Evolutionary conservation across 2,797 vertebrate genomes (phyloP).

Genomic region (Ibycter americanus): DNA sequence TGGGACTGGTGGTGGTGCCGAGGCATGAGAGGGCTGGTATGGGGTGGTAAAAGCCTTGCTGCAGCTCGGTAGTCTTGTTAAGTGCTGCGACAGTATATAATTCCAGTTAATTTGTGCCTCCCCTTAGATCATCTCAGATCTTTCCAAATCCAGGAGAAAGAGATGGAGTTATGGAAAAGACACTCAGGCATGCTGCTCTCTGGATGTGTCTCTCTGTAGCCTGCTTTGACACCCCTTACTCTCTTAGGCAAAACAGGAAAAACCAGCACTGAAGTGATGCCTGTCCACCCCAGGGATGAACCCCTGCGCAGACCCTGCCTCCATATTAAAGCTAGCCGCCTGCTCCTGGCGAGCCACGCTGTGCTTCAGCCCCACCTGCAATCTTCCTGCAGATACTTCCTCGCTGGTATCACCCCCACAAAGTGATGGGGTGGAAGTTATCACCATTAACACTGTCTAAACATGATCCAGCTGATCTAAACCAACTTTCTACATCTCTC

Average conservation of each 20-base stretch:
- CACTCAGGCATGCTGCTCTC: neutral
- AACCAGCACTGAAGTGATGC: neutral
- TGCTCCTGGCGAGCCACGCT: neutral
- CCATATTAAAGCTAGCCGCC: neutral
- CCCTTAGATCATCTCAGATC: neutral
- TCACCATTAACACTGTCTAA: neutral
- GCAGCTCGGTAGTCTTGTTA: too few species aligned
- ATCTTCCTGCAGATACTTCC: neutral
- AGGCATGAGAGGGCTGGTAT: too few species aligned
- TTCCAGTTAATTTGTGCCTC: neutral
- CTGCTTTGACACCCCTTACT: neutral
- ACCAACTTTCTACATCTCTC: neutral
- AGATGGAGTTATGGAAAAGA: neutral
- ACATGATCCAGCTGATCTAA: neutral
- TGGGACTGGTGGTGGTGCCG: too few species aligned
- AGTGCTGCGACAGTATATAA: too few species aligned
- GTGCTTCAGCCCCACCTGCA: neutral
- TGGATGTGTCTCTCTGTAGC: neutral
- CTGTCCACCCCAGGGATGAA: too few species aligned
- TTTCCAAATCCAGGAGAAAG: neutral
- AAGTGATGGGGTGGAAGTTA: neutral
- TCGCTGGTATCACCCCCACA: neutral
- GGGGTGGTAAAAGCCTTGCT: too few species aligned
- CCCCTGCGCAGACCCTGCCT: neutral
- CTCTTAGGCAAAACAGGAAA: neutral